phyloP scores from a whole-genome alignment of 2,888 invertebrate species.

The Drosophila melanosoma region DNA sequence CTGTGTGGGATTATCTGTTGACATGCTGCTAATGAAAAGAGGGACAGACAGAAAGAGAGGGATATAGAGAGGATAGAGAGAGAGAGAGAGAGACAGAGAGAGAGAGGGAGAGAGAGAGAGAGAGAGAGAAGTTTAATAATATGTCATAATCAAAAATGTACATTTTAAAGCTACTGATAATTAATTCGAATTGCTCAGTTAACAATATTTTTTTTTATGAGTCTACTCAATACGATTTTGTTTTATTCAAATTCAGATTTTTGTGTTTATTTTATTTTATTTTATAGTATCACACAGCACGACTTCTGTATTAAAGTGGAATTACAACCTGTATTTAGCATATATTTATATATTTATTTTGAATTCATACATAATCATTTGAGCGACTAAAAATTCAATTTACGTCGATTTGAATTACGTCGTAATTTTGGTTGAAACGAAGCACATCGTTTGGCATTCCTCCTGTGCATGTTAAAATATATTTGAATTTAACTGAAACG shows the following conservation, averaged over 20 bases:
- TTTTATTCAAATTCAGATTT: neutral
- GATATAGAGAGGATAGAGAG: too few relatives aligned
- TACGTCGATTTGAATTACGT: neutral
- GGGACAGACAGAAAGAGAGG: neutral
- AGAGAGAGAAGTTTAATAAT: neutral
- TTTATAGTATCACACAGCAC: neutral
- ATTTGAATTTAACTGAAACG: too few relatives aligned
- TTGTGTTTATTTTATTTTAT: neutral
- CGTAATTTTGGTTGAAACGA: neutral
- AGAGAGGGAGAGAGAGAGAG: neutral
- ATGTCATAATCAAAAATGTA: neutral
- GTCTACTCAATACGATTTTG: neutral
- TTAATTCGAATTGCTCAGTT: neutral
- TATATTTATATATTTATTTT: neutral
- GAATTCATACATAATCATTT: neutral
- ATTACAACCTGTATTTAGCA: neutral
- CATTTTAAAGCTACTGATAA: neutral
- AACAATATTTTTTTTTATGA: neutral
- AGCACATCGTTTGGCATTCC: neutral
- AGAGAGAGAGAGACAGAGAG: neutral
- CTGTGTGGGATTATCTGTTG: slow-evolving; percentile 83
- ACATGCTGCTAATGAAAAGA: slow-evolving; percentile 80
- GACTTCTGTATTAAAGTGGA: neutral
- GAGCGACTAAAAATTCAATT: neutral
- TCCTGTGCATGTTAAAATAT: neutral